These are phyloP conservation scores for Leptopilina myrica DNA, from an alignment of 2,888 invertebrate species.

Conservation along the genomic window DNA sequence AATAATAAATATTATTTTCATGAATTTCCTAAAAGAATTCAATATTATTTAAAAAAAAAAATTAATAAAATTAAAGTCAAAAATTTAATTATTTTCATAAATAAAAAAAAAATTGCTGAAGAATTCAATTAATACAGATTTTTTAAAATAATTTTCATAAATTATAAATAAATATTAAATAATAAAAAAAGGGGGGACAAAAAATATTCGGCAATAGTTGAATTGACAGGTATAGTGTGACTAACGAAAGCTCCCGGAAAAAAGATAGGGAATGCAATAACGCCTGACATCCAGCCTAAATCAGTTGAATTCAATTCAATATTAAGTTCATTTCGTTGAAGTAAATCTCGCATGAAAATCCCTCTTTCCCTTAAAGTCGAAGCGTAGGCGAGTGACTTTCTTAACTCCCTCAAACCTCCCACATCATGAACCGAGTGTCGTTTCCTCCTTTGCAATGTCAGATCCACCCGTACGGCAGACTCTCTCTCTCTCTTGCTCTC, in stretches of 20 bases:
- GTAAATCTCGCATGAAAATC: conserved; percentile 34
- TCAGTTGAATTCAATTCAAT: conserved; percentile 42
- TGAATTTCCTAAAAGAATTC: too few species aligned
- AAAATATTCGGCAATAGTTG: not conserved
- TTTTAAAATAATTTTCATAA: too few species aligned
- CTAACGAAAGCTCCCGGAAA: conserved; percentile 20
- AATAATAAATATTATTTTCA: too few species aligned
- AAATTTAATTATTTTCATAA: too few species aligned
- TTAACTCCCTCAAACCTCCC: not conserved
- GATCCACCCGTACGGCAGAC: not conserved
- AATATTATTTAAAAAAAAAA: too few species aligned
- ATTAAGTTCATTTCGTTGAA: conserved; percentile 25
- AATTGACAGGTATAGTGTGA: not conserved
- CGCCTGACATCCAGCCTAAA: conserved; percentile 29
- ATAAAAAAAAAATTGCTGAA: too few species aligned
- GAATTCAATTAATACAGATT: too few species aligned
- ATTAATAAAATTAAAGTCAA: too few species aligned
- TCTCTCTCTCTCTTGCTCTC: too few species aligned
- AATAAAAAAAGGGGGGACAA: not conserved
- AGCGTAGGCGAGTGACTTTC: conserved; percentile 25
- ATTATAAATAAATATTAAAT: too few species aligned
- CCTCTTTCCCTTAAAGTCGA: not conserved
- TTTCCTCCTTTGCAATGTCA: conserved; percentile 26
- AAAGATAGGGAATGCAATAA: conserved; percentile 31
- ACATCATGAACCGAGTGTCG: conserved; percentile 12